Base-by-base conservation (phyloP, 2,888 invertebrate genomes). In the Ectropis crepuscularia region DNA sequence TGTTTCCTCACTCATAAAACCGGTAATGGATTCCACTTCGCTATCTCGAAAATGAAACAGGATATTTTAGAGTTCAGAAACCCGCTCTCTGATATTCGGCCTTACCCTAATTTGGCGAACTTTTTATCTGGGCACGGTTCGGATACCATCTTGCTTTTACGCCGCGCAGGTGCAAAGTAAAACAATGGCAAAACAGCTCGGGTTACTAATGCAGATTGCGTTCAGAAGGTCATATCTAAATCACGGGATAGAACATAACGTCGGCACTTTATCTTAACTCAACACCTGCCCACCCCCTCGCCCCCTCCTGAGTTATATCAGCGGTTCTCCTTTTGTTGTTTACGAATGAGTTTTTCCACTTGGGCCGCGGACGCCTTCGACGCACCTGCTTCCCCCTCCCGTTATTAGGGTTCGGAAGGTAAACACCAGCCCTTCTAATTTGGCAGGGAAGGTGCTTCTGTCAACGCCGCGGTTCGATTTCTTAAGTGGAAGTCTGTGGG, bases 201-300 rank as follows among this genome's bases (percentile, higher is more conserved):
- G 78, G 82, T 86, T 85, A 83, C 84, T 88, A 88, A 88, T 86
- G 88, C 87, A 88, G 88, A 89, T 88, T 89, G 87, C 84, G 87
- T 87, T 86, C 83, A 83, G 81, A 84, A 87, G 89, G 88, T 88
- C 89, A 87, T 87, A 86, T 88, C 90, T 90, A 90, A 91, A 91
- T 90, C 90, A 88, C 86, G 77, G 88, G 78, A 82, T 85, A 83
- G 83, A 83, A 82, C 81, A 85, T 83, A 85, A 85, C 87, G 88
- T 84, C 85, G 86, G 87, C 84, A 86, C 84, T 88, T 89, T 90
- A 88, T 90, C 88, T 87, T 82, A 81, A 85, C 82, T 86, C 87
- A 83, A 81, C 90, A 89, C 89, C 89, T 89, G 88, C 80, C 83
- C 78, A 72, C 78, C 71, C 73, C 74, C 75, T 67, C 71, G 69